Evolutionary conservation across 2,888 invertebrate species (phyloP).

Genomic region (Ischnus inquisitorius): DNA sequence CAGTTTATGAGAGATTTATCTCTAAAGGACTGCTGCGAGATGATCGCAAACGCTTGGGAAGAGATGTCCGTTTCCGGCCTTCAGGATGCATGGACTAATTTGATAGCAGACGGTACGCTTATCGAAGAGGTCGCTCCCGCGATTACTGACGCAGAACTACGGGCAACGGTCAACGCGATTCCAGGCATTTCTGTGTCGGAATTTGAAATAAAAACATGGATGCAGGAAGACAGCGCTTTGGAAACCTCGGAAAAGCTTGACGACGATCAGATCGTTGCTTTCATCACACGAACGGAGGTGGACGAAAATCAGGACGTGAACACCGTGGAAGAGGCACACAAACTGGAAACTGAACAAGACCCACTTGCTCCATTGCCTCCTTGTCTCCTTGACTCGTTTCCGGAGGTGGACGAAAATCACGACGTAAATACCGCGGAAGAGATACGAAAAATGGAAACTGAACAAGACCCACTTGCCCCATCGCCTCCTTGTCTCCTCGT

Average conservation of each 20-base stretch:
- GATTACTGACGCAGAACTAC: not conserved
- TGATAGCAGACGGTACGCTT: conserved; percentile 27
- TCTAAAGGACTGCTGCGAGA: conserved; percentile 69
- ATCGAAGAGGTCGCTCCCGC: not conserved
- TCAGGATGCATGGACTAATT: conserved; percentile 70
- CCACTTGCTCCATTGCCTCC: no score
- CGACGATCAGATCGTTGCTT: conserved; percentile 10
- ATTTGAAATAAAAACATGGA: conserved; percentile 1
- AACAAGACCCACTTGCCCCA: no score
- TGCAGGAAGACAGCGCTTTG: not conserved
- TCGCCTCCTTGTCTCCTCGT: no score
- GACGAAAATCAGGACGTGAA: not conserved
- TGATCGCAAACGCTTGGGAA: conserved; percentile 70
- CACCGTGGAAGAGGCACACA: not conserved
- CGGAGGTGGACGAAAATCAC: no score
- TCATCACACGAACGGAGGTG: not conserved
- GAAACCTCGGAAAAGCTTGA: conserved; percentile 5
- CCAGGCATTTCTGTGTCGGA: not conserved
- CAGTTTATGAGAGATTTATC: conserved; percentile 57
- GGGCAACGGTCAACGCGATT: not conserved
- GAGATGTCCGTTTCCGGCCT: conserved; percentile 62
- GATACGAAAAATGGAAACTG: no score
- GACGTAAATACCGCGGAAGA: no score
- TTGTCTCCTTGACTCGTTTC: no score
- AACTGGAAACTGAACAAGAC: not conserved